Percentiles rank a stretch among this genome's conserved stretches.
Evolutionary conservation across 2,797 vertebrate species (phyloP).

Genomic region (Hylomyscus alleni): DNA sequence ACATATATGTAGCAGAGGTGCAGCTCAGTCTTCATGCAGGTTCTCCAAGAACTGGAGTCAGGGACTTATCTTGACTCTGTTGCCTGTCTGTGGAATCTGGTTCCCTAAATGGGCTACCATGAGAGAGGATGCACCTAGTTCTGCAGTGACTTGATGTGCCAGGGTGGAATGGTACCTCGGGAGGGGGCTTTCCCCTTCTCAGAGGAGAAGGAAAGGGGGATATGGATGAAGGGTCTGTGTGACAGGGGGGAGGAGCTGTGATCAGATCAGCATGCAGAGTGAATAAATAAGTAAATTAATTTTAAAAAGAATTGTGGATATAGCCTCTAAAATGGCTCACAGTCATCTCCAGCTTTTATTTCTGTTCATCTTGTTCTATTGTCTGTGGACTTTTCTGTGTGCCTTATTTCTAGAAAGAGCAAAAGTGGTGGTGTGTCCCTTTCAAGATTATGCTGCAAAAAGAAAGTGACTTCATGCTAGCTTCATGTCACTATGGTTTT

Average conservation of each 20-base stretch:
- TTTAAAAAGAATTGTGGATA: not conserved
- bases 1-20: not conserved
- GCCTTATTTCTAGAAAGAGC: constrained; percentile 31
- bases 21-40: not conserved
- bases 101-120: not conserved
- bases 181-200: not conserved
- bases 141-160: not conserved
- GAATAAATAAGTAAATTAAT: not conserved
- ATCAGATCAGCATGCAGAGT: not conserved
- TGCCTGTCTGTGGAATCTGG: not conserved
- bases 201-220: not conserved
- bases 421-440: not conserved
- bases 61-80: not conserved
- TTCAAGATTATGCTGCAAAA: constrained; percentile 40
- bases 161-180: not conserved
- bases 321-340: constrained; percentile 35
- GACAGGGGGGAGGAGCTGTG: not conserved
- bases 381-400: not conserved
- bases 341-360: not conserved
- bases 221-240: not conserved
- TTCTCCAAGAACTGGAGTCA: not conserved
- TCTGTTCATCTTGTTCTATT: constrained; percentile 15
- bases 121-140: not conserved
- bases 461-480: not conserved
- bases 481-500: constrained; percentile 15